A percentile compares a stretch with the other conserved stretches of the same genome.
Evolutionary conservation across 2,113 vertebrate genomes (phyloP).

Genomic region (Promerops cafer): DNA sequence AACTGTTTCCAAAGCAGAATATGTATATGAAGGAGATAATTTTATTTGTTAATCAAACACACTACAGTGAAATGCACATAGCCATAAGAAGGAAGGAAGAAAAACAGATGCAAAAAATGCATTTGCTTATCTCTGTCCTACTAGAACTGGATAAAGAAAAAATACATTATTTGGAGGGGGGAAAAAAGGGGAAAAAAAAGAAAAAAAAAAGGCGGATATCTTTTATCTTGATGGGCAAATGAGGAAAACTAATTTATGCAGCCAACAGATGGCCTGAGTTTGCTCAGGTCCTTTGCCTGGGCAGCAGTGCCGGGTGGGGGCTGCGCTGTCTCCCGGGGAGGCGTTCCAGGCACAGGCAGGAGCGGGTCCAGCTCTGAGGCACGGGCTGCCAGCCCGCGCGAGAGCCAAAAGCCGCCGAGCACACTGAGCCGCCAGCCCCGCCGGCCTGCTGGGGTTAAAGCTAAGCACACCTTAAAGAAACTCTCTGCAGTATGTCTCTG

Average conservation of each 20-base stretch:
- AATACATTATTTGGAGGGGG: neutral
- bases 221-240: constrained; percentile 5
- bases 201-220: neutral
- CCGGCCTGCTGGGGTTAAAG: neutral
- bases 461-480: neutral
- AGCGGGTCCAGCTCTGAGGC: neutral
- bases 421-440: neutral
- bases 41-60: neutral
- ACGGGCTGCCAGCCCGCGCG: constrained; percentile 13
- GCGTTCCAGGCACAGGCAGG: constrained; percentile 32
- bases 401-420: neutral
- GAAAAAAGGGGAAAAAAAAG: accelerated
- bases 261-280: constrained; percentile 68
- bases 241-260: constrained; percentile 48
- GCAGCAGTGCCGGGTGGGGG: constrained; percentile 24
- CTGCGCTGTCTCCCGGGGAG: constrained; percentile 18
- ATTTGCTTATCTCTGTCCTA: neutral
- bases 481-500: neutral
- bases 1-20: neutral
- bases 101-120: neutral
- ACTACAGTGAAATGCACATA: neutral
- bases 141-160: neutral
- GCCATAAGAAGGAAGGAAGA: neutral
- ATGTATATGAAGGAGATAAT: neutral
- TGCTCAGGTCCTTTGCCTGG: constrained; percentile 53